Percentiles rank a stretch among this genome's conserved stretches.
phyloP scores from a whole-genome alignment of 2,113 vertebrate species.

The Ptychochromis oligacanthus region DNA sequence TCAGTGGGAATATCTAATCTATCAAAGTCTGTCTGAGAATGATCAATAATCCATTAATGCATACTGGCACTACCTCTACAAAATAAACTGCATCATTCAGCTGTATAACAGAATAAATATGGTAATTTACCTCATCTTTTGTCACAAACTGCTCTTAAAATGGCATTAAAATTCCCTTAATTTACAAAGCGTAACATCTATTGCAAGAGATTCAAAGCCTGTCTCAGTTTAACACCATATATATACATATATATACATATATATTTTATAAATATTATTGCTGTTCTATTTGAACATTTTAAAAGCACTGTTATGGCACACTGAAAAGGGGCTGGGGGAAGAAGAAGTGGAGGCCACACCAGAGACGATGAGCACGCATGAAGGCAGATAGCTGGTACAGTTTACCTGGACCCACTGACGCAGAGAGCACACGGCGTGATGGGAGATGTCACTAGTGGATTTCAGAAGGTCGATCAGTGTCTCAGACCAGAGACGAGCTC shows the following conservation, averaged over 20 bases:
- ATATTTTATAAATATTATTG: conserved; percentile 39
- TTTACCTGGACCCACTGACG: background rate
- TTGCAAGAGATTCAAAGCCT: background rate
- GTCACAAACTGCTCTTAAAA: background rate
- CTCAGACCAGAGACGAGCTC: background rate
- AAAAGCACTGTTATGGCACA: conserved; percentile 31
- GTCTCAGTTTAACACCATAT: background rate
- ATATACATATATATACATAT: background rate
- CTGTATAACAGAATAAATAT: conserved; percentile 53
- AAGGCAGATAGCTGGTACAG: conserved; percentile 29
- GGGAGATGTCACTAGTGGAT: background rate
- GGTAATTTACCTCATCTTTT: background rate
- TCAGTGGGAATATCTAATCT: background rate
- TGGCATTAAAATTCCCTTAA: conserved; percentile 6
- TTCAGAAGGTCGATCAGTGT: background rate
- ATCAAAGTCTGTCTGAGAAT: background rate
- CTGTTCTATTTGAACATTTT: conserved; percentile 6
- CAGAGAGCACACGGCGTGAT: background rate
- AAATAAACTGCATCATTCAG: conserved; percentile 33
- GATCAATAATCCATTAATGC: background rate
- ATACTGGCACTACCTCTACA: conserved; percentile 26
- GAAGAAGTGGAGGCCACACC: background rate
- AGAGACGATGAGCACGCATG: background rate
- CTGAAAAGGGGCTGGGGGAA: background rate
- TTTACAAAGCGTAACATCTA: background rate